Base-by-base conservation (phyloP, 1,140 invertebrate genomes). In the Drosophila burlai region DNA sequence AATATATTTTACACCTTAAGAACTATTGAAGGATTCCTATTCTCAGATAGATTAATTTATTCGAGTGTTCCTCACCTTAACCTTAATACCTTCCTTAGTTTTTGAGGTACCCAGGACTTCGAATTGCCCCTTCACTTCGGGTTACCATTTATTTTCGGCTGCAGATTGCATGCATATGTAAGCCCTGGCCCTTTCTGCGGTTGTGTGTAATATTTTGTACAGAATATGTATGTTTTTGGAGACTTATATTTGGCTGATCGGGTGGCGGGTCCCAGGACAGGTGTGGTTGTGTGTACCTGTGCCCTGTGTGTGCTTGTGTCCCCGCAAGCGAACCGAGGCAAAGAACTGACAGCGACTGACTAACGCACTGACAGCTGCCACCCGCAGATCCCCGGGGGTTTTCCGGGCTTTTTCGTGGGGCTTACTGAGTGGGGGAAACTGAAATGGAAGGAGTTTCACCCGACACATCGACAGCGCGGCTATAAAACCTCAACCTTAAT, bases 281-380 rank as follows among this genome's bases (percentile, higher is more conserved):
- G 66, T 68, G 36, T n/a, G 21, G 26, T 31, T 46, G 42, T 43
- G 34, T 18, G 16, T 21, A 43, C 34, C 34, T 57, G 15, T 15
- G 34, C 15, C 45, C 29, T 38, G 46, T 65, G 63, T 55, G 34
- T 3, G 24, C 24, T 24, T 24, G 24, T 59, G 63, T 45, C 45
- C 34, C 63, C 62, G 63, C 15, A 21, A 77, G 75, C 73, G 59
- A 76, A 68, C 38, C 67, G 76, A 57, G 21, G 46, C 63, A 49
- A 31, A 36, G 38, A 69, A 65, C 85, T 90, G 85, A 89, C 85
- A 89, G 85, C 68, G 80, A 85, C 85, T 90, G 85, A 89, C 85
- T 90, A 85, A 90, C 79, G 85, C 81, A 90, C 78, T 90, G 85
- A 89, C 85, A 89, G 85, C 83, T 87, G 85, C 84, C 84, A 87